Conservation (phyloP, 1,140 invertebrate genomes). For the Calliphora vicina region DNA sequence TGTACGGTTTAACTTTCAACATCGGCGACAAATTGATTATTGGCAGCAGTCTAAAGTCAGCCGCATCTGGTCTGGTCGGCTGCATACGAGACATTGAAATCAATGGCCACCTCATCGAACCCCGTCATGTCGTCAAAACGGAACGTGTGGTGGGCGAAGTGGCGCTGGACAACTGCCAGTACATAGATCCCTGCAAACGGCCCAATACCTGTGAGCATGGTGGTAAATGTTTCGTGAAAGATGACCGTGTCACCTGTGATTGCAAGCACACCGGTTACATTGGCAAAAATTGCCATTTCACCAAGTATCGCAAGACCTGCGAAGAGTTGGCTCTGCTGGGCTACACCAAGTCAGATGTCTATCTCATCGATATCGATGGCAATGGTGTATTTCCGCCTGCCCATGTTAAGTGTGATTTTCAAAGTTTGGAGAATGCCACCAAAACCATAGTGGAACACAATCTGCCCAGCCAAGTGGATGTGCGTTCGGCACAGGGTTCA, state of each 20-base stretch:
- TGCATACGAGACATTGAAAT: constrained; percentile 89
- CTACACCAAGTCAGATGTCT: constrained; percentile 87
- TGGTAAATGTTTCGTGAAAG: constrained; percentile 86
- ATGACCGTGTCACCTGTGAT: constrained; percentile 86
- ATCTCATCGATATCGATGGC: constrained; percentile 91
- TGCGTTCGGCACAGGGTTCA: constrained; percentile 75
- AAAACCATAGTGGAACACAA: constrained; percentile 93
- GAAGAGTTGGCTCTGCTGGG: constrained; percentile 87
- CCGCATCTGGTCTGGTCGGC: constrained; percentile 80
- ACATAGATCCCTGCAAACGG: constrained; percentile 87
- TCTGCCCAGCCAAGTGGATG: constrained; percentile 87
- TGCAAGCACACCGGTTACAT: constrained; percentile 87
- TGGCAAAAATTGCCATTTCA: constrained; percentile 93
- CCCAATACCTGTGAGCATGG: constrained; percentile 92
- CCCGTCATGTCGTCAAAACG: constrained; percentile 78
- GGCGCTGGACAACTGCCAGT: constrained; percentile 88
- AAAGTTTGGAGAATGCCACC: constrained; percentile 83
- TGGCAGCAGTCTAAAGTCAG: constrained; percentile 75
- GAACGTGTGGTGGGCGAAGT: constrained; percentile 84
- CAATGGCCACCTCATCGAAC: constrained; percentile 77
- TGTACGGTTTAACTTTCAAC: constrained; percentile 70
- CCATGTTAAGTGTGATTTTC: constrained; percentile 90
- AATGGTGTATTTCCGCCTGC: constrained; percentile 90
- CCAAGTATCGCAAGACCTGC: constrained; percentile 87
- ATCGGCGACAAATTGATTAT: constrained; percentile 74